phyloP scores from a whole-genome alignment of 1,140 invertebrate species.

The Drosophila quadrilineata region DNA sequence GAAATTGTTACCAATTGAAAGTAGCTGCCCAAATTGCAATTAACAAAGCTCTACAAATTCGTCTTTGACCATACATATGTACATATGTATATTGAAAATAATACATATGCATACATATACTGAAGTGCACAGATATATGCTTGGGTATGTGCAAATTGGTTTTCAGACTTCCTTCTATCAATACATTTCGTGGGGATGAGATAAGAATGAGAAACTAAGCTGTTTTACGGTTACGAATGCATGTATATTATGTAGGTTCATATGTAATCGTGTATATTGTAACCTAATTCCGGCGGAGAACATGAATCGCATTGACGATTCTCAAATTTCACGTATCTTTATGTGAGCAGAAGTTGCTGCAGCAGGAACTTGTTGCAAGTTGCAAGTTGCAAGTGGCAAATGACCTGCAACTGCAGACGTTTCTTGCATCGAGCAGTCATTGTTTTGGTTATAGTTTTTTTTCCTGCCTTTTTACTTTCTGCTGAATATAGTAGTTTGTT shows the following conservation, averaged over 20 bases:
- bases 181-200: too few species aligned
- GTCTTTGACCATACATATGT: constrained; percentile 12
- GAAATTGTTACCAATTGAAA: constrained; percentile 38
- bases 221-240: too few species aligned
- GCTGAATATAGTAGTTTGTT: constrained; percentile 4
- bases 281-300: constrained; percentile 13
- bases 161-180: constrained; percentile 1
- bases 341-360: too few species aligned
- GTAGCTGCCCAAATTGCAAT: constrained; percentile 36
- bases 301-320: not conserved
- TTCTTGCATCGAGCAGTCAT: constrained; percentile 3
- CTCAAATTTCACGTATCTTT: too few species aligned
- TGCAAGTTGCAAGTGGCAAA: constrained; percentile 1
- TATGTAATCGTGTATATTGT: constrained; percentile 2
- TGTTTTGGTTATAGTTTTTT: constrained; percentile 21
- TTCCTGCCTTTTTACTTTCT: constrained; percentile 11
- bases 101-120: not conserved
- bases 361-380: constrained; percentile 25
- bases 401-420: not conserved
- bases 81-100: not conserved
- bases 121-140: constrained; percentile 22
- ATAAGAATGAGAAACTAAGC: too few species aligned
- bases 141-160: constrained; percentile 12
- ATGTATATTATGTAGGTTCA: too few species aligned
- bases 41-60: constrained; percentile 29